phyloP scores from a whole-genome alignment of 2,888 invertebrate species.

The Meiosimyza platycephala region DNA sequence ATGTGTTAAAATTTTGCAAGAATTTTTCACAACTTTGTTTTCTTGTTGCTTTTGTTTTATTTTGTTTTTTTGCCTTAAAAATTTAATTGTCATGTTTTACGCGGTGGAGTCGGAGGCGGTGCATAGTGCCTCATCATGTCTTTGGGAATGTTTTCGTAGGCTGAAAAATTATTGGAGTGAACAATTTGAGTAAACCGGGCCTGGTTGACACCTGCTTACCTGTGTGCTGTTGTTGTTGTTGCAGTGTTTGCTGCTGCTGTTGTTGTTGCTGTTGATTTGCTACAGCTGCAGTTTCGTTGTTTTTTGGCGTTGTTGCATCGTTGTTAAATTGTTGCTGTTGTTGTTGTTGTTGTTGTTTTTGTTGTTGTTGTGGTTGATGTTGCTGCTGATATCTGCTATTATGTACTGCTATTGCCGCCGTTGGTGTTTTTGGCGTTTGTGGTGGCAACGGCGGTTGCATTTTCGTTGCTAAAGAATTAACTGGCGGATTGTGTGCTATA shows the following conservation, averaged over 20 bases:
- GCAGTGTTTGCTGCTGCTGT: conserved; percentile 31
- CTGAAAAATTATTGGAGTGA: conserved; percentile 67
- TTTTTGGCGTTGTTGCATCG: conserved; percentile 45
- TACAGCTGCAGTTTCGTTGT: conserved; percentile 47
- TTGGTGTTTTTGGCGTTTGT: conserved; percentile 35
- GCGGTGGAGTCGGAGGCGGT: conserved; percentile 65
- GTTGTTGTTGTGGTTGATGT: conserved; percentile 39
- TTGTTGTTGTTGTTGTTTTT: conserved; percentile 8
- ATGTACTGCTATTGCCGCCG: conserved; percentile 35
- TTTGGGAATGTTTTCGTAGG: conserved; percentile 69
- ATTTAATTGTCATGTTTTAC: conserved; percentile 68
- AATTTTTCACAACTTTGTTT: conserved; percentile 44
- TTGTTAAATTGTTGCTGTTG: conserved; percentile 46
- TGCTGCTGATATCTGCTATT: conserved; percentile 41
- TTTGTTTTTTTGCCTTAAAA: conserved; percentile 52
- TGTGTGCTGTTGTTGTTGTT: conserved; percentile 50
- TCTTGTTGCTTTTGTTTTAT: conserved; percentile 25
- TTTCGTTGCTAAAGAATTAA: conserved; percentile 37
- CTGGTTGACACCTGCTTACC: conserved; percentile 61
- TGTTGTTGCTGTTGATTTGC: conserved; percentile 35
- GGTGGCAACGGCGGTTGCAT: conserved; percentile 54
- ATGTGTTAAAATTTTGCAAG: conserved; percentile 16
- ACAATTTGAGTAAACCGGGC: conserved; percentile 65
- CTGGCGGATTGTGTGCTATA: conserved; percentile 18
- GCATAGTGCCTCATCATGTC: conserved; percentile 62